Evolutionary conservation across 2,797 vertebrate genomes (phyloP).

Genomic region (Pangasius krempfi): DNA sequence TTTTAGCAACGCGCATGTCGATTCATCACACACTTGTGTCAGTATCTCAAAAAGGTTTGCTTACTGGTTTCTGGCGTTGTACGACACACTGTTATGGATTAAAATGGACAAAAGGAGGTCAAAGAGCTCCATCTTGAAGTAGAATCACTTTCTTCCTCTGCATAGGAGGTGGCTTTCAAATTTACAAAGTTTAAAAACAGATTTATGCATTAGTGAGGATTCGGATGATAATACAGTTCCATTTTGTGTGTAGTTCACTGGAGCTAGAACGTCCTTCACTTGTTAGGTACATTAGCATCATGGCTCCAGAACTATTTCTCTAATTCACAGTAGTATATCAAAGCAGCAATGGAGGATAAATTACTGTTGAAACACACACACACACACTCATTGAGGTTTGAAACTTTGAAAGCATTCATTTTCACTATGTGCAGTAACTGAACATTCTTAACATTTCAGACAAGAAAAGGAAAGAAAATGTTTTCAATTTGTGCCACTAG

Average conservation of each 20-base stretch:
- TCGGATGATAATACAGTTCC: neutral
- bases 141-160: neutral
- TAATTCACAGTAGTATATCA: neutral
- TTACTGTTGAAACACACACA: neutral
- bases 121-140: neutral
- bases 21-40: neutral
- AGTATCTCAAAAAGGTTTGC: neutral
- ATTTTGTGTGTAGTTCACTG: neutral
- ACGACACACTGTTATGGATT: neutral
- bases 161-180: neutral
- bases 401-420: neutral
- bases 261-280: neutral
- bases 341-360: neutral
- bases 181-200: neutral
- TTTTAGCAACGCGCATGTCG: neutral
- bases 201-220: neutral
- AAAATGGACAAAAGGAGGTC: neutral
- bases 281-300: neutral
- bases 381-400: neutral
- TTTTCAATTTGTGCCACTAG: constrained; percentile 1
- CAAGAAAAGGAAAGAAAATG: neutral
- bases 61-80: neutral
- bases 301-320: neutral
- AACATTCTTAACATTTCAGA: neutral
- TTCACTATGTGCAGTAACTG: neutral